Evolutionary conservation across 2,888 invertebrate genomes (phyloP), one percentile per base, ranked within the genome.

Genomic region (Gryllus longicercus): DNA sequence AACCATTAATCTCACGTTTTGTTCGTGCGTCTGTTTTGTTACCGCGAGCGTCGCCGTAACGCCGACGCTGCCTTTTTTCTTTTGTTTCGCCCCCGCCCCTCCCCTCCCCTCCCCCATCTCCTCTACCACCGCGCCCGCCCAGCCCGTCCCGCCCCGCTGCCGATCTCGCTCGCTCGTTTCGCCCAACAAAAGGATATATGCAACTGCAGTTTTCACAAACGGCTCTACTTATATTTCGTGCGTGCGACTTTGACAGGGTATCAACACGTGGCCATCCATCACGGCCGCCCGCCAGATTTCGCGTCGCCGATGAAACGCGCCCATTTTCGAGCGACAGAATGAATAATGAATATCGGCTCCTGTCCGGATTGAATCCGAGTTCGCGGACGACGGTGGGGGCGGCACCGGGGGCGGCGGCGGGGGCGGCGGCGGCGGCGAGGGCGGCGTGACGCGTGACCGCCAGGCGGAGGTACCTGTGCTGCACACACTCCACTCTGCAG

Each of bases 1-100:
- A 63, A 63, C 63, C 63, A 63, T 63, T 63, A 63, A 63, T 63
- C 63, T 63, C 63, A 18, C 63, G 63, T 63, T 63, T 63, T 63
- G 63, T 63, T 63, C 63, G 63, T 63, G 63, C 8, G 63, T 63
- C 63, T 63, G 63, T 63, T 63, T 63, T 14, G 16, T 63, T 63
- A 63, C 63, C 63, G 63, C 63, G 63, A n/a, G 63, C 63, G 63
- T 63, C n/a, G 63, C 63, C 63, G 63, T 63, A 63, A 63, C 63
- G 63, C 16, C 14, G 63, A n/a, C n/a, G 63, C 63, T 63, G 63
- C n/a, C 63, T 14, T 63, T 63, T 63, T 63, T 63, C 63, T 63
- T 63, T 63, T 63, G 63, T 63, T 63, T 63, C n/a, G 63, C 63
- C 16, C n/a, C 63, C 63, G 2, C 3, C 63, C 5, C 18, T 18